Conservation (phyloP, 2,888 invertebrate species). For the Drosophila phalerata region DNA sequence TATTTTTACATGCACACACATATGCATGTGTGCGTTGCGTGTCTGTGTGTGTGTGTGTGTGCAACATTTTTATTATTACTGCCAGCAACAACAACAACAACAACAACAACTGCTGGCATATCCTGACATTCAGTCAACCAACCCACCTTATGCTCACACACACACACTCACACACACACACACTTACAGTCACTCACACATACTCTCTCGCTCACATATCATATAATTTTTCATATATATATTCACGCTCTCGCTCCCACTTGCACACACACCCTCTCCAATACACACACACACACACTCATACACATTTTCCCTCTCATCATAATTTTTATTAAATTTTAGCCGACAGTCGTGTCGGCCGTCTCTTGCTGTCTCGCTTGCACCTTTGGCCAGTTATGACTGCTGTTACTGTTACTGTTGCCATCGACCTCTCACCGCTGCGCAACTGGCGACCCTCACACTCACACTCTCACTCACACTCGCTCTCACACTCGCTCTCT, state of each 20-base stretch:
- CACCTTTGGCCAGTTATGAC: slow-evolving; percentile 33
- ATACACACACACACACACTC: slow-evolving; percentile 38
- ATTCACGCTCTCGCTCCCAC: slow-evolving; percentile 66
- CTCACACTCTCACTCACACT: slow-evolving; percentile 39
- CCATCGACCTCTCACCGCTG: slow-evolving; percentile 65
- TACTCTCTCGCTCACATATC: slow-evolving; percentile 71
- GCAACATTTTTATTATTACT: slow-evolving; percentile 76
- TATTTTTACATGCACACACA: slow-evolving; percentile 54
- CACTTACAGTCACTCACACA: slow-evolving; percentile 11
- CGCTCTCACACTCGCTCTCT: slow-evolving; percentile 33
- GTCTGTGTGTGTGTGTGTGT: slow-evolving; percentile 48
- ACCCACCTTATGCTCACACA: slow-evolving; percentile 72
- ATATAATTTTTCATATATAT: slow-evolving; percentile 81
- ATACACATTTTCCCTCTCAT: slow-evolving; percentile 66
- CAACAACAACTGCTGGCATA: slow-evolving; percentile 50
- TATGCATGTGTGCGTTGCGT: too few relatives aligned
- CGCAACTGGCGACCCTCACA: slow-evolving; percentile 9
- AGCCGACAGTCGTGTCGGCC: slow-evolving; percentile 44
- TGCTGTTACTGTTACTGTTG: slow-evolving; percentile 77
- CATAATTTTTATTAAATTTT: slow-evolving; percentile 82
- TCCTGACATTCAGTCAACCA: slow-evolving; percentile 79
- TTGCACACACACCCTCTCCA: slow-evolving; percentile 44
- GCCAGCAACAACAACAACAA: slow-evolving; percentile 54
- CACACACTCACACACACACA: slow-evolving; percentile 31
- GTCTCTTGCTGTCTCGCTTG: slow-evolving; percentile 44